These are phyloP conservation scores for Spermophilus dauricus DNA, from an alignment of 2,113 vertebrate species.

Conservation along the genomic window DNA sequence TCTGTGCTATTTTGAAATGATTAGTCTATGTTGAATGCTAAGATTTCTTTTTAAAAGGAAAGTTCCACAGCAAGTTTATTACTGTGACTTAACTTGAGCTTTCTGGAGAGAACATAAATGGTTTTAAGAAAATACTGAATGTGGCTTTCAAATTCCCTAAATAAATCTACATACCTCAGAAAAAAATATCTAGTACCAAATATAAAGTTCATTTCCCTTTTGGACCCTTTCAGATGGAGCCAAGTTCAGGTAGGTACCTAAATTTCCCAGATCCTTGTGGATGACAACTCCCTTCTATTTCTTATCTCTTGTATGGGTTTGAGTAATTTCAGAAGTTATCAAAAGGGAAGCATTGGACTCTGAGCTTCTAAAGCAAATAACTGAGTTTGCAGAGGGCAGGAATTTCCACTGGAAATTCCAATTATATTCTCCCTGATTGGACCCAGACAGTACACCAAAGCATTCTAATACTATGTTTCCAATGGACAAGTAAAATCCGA, in stretches of 20 bases:
- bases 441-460: background rate
- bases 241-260: background rate
- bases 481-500: background rate
- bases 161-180: background rate
- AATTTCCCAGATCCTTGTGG: background rate
- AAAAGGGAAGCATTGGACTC: conserved; percentile 46
- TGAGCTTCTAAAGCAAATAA: conserved; percentile 51
- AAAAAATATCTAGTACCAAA: background rate
- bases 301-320: background rate
- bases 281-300: background rate
- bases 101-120: conserved; percentile 27
- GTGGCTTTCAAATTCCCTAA: conserved; percentile 24
- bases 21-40: background rate
- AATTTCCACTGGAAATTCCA: conserved; percentile 57
- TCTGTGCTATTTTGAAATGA: conserved; percentile 38
- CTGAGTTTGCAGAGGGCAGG: conserved; percentile 12
- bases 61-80: conserved; percentile 25
- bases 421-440: background rate
- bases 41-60: conserved; percentile 36
- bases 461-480: background rate
- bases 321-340: conserved; percentile 33
- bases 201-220: background rate
- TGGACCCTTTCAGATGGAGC: background rate
- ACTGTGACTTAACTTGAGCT: background rate
- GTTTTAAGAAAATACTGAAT: conserved; percentile 51